Evolutionary conservation across 2,797 vertebrate genomes (phyloP).

Genomic region (Myotis myotis): DNA sequence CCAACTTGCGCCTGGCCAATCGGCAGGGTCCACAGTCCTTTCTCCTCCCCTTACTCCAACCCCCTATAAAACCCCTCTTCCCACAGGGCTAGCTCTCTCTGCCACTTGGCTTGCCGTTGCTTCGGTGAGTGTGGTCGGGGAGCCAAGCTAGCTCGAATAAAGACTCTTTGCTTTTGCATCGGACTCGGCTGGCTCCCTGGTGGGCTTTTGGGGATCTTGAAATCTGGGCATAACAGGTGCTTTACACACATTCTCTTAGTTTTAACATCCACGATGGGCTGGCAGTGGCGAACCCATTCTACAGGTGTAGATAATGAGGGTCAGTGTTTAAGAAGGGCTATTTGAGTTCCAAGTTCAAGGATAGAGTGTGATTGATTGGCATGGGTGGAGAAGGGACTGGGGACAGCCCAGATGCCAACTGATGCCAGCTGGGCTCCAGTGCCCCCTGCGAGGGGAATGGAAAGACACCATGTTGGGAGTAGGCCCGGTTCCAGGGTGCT

Average conservation of each 20-base stretch:
- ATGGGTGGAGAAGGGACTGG: not conserved
- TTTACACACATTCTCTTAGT: not conserved
- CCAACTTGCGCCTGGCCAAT: too few relatives aligned
- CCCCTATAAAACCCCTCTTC: too few relatives aligned
- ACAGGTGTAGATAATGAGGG: not conserved
- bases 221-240: too few relatives aligned
- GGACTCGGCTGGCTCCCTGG: too few relatives aligned
- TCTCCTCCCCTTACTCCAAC: too few relatives aligned
- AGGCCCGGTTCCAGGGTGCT: not conserved
- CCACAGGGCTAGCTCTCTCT: too few relatives aligned
- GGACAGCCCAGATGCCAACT: not conserved
- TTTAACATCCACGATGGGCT: not conserved
- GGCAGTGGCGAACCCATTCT: not conserved
- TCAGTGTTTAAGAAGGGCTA: not conserved
- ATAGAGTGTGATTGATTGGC: not conserved
- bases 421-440: rapidly evolving
- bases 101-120: too few relatives aligned
- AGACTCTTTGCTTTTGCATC: too few relatives aligned
- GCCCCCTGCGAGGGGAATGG: rapidly evolving
- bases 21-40: too few relatives aligned
- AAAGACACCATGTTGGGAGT: rapidly evolving
- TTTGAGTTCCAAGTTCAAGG: not conserved
- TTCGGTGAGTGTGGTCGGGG: too few relatives aligned
- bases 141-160: too few relatives aligned
- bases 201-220: too few relatives aligned